These are phyloP conservation scores for Epizoanthus rinbou DNA, from an alignment of 92 coral and sea anemone genomes.

Conservation along the genomic window DNA sequence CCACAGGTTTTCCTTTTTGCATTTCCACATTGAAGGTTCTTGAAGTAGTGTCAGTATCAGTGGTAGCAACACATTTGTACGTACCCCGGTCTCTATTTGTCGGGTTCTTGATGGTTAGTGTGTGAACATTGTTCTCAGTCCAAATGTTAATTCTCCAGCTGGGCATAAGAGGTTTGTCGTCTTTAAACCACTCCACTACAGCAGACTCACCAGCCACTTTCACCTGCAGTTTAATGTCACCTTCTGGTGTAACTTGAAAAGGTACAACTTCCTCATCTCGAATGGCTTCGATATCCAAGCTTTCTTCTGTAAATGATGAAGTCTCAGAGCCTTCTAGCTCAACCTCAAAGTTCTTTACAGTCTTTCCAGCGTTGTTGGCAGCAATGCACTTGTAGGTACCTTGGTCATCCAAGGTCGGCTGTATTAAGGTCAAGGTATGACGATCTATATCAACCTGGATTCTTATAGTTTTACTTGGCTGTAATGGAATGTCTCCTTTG, in stretches of 20 bases:
- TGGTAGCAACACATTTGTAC: constrained; percentile 73
- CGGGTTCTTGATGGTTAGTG: constrained; percentile 69
- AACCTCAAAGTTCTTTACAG: constrained; percentile 71
- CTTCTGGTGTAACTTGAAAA: constrained; percentile 27
- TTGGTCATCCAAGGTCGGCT: constrained; percentile 57
- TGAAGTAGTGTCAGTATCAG: constrained; percentile 51
- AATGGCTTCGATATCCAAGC: constrained; percentile 2
- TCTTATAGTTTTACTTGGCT: constrained; percentile 44
- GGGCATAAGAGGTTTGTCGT: constrained; percentile 69
- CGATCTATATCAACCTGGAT: constrained; percentile 49
- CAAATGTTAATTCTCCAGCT: constrained; percentile 64
- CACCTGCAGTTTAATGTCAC: constrained; percentile 27
- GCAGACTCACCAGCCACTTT: constrained; percentile 43
- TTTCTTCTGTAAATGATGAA: constrained; percentile 28
- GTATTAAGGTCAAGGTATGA: constrained; percentile 44
- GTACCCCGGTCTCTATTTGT: constrained; percentile 70
- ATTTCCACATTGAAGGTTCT: constrained; percentile 46
- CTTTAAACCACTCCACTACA: constrained; percentile 87
- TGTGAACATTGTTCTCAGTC: constrained; percentile 65
- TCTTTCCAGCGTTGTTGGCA: constrained; percentile 45
- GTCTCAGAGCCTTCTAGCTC: constrained; percentile 64
- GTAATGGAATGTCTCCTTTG: constrained; percentile 40
- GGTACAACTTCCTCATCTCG: constrained; percentile 23
- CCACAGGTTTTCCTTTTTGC: constrained; percentile 37
- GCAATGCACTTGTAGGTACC: constrained; percentile 57